phyloP scores from a whole-genome alignment of 2,888 invertebrate genomes.

The Allacma fusca region DNA sequence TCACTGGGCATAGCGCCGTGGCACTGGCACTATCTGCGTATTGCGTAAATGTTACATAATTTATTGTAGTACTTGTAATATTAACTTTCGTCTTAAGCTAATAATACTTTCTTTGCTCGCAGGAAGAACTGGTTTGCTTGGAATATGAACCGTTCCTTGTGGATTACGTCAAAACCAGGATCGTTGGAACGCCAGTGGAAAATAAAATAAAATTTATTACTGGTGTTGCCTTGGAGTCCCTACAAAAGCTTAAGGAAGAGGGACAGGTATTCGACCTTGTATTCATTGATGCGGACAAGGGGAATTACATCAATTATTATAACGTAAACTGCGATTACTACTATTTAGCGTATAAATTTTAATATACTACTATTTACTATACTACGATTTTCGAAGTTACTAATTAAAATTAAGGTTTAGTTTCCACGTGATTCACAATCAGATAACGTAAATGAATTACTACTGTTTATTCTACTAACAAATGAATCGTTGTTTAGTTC shows the following conservation, averaged over 20 bases:
- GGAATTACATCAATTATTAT: constrained; percentile 56
- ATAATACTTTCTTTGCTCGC: not conserved
- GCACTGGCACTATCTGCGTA: constrained; percentile 49
- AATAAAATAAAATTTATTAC: constrained; percentile 52
- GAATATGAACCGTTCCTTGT: constrained; percentile 51
- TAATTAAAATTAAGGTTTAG: too few relatives aligned
- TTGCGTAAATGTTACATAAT: constrained; percentile 43
- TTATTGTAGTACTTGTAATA: not conserved
- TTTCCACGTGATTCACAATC: too few relatives aligned
- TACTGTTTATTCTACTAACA: too few relatives aligned
- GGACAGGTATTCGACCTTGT: constrained; percentile 55
- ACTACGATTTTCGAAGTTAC: too few relatives aligned
- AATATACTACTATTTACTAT: too few relatives aligned
- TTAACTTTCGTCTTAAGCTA: not conserved
- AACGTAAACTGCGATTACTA: too few relatives aligned
- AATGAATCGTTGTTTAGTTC: too few relatives aligned
- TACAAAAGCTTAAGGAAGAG: constrained; percentile 50
- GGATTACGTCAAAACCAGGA: constrained; percentile 46
- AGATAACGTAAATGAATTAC: too few relatives aligned
- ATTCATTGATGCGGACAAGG: constrained; percentile 59
- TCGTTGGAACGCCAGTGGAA: constrained; percentile 47
- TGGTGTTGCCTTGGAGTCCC: constrained; percentile 52
- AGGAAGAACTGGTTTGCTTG: constrained; percentile 52
- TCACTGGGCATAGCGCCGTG: constrained; percentile 56
- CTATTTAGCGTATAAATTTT: too few relatives aligned